Evolutionary conservation across 2,113 vertebrate genomes (phyloP), one percentile per base, ranked within the genome.

Genomic region (Polypterus senegalus): DNA sequence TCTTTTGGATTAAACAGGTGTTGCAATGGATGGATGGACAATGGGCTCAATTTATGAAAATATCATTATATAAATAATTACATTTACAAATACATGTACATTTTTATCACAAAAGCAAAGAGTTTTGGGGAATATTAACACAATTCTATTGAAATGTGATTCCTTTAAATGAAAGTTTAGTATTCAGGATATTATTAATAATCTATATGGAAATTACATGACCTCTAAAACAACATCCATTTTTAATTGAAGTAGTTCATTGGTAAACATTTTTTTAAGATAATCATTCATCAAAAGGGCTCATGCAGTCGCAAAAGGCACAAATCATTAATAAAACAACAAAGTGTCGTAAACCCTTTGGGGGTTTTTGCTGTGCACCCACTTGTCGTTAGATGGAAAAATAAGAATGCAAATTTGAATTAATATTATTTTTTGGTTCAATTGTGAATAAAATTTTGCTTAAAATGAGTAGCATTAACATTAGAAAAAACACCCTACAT

Each of bases 271-370:
- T 77, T 67, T 76, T 65, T 71, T 65, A 58, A 61, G 73, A 80
- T 83, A 81, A 79, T 74, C 77, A 79, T 71, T 80, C 77, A 79
- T 82, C 76, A 79, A 77, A 81, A 73, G 71, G 59, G 66, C 66
- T 65, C 9, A 64, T 11, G 73, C 67, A 74, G 73, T 77, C 71
- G 71, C 71, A 75, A 83, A 79, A 78, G 74, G 72, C 79, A 71
- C 47, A 47, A 73, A 79, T 81, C 80, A 81, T 86, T 82, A 85
- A 83, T 84, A 83, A 85, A 82, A 82, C 77, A 84, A 83, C 70
- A 82, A 71, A 71, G 63, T 77, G 75, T 69, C 75, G 69, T 76
- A 72, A 67, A 74, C 76, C 77, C 73, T 81, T 77, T 67, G 77
- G 79, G 76, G 81, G 67, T 11, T 48, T 44, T 7, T 46, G 48